Conservation (phyloP, 2,888 invertebrate genomes). For the Caenorhabditis becei region DNA sequence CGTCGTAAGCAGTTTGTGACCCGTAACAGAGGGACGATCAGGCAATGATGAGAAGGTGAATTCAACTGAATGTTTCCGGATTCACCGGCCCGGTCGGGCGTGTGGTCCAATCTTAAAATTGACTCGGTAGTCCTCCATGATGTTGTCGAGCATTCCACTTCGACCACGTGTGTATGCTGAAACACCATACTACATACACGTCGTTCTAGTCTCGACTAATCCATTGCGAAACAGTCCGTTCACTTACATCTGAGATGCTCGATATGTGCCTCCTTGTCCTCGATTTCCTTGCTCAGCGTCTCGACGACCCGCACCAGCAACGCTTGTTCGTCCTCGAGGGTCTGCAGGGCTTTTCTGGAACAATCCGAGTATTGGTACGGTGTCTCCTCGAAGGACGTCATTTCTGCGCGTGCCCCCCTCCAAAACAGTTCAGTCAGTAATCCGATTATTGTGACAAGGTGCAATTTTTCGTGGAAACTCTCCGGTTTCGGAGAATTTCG, state of each 20-base stretch:
- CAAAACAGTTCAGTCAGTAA: constrained; percentile 36
- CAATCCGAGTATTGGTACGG: too few relatives aligned
- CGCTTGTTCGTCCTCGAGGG: constrained; percentile 44
- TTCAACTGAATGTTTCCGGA: neutral
- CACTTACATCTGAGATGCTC: constrained; percentile 46
- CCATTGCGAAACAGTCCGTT: neutral
- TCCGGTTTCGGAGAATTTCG: constrained; percentile 41
- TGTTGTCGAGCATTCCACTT: constrained; percentile 16
- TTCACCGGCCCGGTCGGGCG: constrained; percentile 39
- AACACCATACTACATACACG: constrained; percentile 6
- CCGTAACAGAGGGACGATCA: constrained; percentile 42
- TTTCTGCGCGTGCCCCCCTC: neutral
- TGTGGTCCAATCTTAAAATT: constrained; percentile 24
- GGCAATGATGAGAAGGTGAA: constrained; percentile 7
- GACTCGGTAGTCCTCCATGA: constrained; percentile 31
- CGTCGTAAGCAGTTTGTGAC: constrained; percentile 28
- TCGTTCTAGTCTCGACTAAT: neutral
- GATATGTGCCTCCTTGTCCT: constrained; percentile 43
- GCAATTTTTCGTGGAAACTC: constrained; percentile 41
- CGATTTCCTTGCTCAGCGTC: constrained; percentile 48
- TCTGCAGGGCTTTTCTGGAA: constrained; percentile 49
- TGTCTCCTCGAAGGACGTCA: too few relatives aligned
- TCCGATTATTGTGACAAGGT: constrained; percentile 46
- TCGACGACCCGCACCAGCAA: constrained; percentile 52
- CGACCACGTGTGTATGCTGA: constrained; percentile 45